phyloP scores from a whole-genome alignment of 2,113 vertebrate species.

The Rhinolophus ferrumequinum region DNA sequence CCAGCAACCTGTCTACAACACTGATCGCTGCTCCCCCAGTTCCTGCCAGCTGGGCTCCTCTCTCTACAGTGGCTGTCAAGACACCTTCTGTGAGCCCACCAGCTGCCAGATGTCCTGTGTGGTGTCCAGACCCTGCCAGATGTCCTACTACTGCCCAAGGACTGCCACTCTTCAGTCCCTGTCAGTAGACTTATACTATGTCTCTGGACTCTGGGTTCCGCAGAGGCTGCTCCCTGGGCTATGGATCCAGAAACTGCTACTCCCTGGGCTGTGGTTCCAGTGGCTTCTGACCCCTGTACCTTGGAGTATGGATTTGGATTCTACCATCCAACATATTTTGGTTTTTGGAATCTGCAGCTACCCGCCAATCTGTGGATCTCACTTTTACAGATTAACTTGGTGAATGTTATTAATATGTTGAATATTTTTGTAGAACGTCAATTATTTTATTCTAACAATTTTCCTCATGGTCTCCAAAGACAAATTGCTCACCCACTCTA shows the following conservation, averaged over 20 bases:
- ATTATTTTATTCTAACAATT: not conserved
- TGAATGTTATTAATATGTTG: not conserved
- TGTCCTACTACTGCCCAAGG: rapidly evolving
- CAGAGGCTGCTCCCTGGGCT: not conserved
- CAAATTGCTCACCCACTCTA: not conserved
- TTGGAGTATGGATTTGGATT: not conserved
- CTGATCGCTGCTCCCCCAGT: not conserved
- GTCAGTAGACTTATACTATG: rapidly evolving
- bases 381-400: not conserved
- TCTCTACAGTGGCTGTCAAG: not conserved
- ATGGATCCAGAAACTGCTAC: not conserved
- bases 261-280: not conserved
- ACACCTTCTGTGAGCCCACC: rapidly evolving
- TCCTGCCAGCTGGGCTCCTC: not conserved
- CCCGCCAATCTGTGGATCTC: not conserved
- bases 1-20: not conserved
- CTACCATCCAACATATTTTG: not conserved
- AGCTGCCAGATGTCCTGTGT: not conserved
- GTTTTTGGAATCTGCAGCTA: not conserved
- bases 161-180: rapidly evolving
- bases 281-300: not conserved
- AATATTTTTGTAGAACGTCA: not conserved
- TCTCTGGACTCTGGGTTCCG: not conserved
- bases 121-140: not conserved
- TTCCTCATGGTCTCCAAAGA: not conserved